These are phyloP conservation scores for Epizoanthus stellaris DNA, from an alignment of 92 coral and sea anemone genomes.

Conservation along the genomic window DNA sequence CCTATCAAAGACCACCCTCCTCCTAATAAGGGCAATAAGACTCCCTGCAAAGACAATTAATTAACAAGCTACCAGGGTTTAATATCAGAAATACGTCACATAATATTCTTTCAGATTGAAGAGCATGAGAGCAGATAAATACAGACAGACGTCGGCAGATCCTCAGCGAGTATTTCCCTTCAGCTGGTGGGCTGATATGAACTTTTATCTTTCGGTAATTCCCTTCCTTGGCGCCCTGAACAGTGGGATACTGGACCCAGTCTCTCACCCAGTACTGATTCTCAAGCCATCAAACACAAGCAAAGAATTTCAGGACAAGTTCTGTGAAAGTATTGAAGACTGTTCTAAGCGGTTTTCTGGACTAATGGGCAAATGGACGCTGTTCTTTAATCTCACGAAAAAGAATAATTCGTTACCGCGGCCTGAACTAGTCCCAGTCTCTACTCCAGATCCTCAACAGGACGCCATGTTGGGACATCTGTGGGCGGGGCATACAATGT, in stretches of 20 bases:
- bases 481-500: conserved; percentile 68
- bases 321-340: conserved; percentile 71
- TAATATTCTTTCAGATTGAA: conserved; percentile 17
- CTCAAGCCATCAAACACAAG: conserved; percentile 59
- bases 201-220: conserved; percentile 77
- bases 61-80: no score
- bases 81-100: background rate
- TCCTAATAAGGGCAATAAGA: no score
- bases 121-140: background rate
- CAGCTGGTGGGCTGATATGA: conserved; percentile 97
- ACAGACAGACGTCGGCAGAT: background rate
- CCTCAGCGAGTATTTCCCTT: conserved; percentile 52
- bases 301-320: conserved; percentile 55
- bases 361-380: conserved; percentile 67
- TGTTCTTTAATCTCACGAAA: conserved; percentile 58
- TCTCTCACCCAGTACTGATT: conserved; percentile 57
- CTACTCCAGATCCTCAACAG: conserved; percentile 4
- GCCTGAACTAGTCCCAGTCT: background rate
- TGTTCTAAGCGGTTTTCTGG: conserved; percentile 60
- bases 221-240: conserved; percentile 86
- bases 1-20: no score
- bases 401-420: background rate
- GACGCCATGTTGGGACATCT: conserved; percentile 52
- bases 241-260: conserved; percentile 65
- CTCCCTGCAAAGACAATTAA: no score